Percentiles rank a stretch among this genome's conserved stretches.
These are phyloP conservation scores for Brachionus rubens DNA, from an alignment of 1,140 invertebrate species.

Conservation along the genomic window DNA sequence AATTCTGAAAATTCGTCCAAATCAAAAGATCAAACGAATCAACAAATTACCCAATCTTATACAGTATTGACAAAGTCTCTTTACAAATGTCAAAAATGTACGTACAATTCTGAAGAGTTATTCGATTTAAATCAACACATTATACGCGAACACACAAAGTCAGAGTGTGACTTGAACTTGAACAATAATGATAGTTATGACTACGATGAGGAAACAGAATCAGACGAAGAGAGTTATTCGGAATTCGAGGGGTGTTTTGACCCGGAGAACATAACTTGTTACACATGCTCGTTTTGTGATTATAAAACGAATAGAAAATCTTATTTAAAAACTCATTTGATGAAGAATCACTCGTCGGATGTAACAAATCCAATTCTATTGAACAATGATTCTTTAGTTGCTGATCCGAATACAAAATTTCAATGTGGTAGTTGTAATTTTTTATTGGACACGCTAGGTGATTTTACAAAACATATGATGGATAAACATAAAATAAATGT, in stretches of 20 bases:
- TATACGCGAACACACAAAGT: not conserved
- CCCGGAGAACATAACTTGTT: not conserved
- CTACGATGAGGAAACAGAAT: not conserved
- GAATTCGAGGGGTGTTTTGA: slow-evolving; percentile 1
- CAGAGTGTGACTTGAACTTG: not conserved
- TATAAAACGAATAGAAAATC: slow-evolving; percentile 10
- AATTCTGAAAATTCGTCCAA: not conserved
- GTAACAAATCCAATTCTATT: not conserved
- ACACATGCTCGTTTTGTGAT: slow-evolving; percentile 7
- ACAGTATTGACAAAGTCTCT: slow-evolving; percentile 21
- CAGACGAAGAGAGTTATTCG: slow-evolving; percentile 3
- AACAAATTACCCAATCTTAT: slow-evolving; percentile 11
- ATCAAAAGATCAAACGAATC: not conserved
- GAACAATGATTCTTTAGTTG: not conserved
- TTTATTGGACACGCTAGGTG: not conserved
- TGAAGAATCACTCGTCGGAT: slow-evolving; percentile 14
- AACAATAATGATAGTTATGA: slow-evolving; percentile 20
- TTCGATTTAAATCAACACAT: slow-evolving; percentile 33
- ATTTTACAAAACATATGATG: slow-evolving; percentile 33
- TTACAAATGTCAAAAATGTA: slow-evolving; percentile 36
- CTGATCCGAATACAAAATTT: slow-evolving; percentile 30
- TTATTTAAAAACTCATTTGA: not conserved
- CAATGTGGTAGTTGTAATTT: slow-evolving; percentile 31
- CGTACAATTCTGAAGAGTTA: not conserved
- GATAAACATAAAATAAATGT: slow-evolving; percentile 31